Evolutionary conservation across 2,888 invertebrate species (phyloP).

Genomic region (Dioctria rufipes): DNA sequence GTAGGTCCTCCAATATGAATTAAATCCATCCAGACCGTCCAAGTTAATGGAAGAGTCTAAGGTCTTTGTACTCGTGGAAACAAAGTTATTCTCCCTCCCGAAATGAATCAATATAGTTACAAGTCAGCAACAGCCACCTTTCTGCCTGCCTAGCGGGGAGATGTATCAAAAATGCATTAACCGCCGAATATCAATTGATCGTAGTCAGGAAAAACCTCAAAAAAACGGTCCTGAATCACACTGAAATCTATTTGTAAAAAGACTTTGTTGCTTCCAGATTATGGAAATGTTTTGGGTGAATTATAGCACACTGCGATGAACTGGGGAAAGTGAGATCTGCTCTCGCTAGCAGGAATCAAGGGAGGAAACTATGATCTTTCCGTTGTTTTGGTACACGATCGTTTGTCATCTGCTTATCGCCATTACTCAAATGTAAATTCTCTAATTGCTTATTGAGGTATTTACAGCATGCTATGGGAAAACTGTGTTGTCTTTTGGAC

Average conservation of each 20-base stretch:
- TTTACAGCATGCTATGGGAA: too few relatives aligned
- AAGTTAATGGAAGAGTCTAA: neutral
- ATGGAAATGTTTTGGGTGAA: slow-evolving; percentile 7
- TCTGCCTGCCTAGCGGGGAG: neutral
- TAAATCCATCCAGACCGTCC: too few relatives aligned
- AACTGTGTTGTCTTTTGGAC: too few relatives aligned
- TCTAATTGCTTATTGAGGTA: too few relatives aligned
- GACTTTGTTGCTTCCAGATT: neutral
- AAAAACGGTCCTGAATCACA: neutral
- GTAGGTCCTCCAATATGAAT: too few relatives aligned
- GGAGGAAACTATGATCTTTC: too few relatives aligned
- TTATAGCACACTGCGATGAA: neutral
- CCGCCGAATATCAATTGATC: slow-evolving; percentile 10
- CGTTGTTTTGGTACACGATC: too few relatives aligned
- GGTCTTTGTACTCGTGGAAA: slow-evolving; percentile 11
- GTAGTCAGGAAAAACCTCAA: neutral
- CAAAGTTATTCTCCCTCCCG: neutral
- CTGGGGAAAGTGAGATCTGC: slow-evolving; percentile 1
- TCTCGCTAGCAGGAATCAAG: too few relatives aligned
- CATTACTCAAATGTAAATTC: too few relatives aligned
- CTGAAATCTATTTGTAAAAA: neutral
- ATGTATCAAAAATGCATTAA: neutral
- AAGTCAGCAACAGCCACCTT: slow-evolving; percentile 3
- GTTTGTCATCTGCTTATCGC: too few relatives aligned
- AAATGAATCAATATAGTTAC: slow-evolving; percentile 25